These are phyloP conservation scores for Cryptophagus acutangulus DNA, from an alignment of 2,888 invertebrate genomes.

Conservation along the genomic window DNA sequence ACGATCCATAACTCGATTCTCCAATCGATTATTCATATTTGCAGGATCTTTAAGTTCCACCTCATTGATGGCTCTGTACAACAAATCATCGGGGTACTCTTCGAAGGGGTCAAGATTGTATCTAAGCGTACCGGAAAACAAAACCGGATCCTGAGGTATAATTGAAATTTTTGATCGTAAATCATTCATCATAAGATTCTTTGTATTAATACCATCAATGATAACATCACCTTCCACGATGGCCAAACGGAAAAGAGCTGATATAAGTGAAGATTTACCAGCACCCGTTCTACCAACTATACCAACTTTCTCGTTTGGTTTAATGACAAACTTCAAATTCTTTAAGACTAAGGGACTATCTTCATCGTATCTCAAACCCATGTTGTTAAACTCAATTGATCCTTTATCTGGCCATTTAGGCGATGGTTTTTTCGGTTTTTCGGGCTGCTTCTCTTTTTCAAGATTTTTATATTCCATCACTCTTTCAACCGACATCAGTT, in stretches of 20 bases:
- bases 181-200: conserved; percentile 54
- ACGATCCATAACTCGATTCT: conserved; percentile 68
- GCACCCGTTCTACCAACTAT: conserved; percentile 83
- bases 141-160: conserved; percentile 63
- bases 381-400: conserved; percentile 56
- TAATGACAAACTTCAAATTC: conserved; percentile 62
- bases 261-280: conserved; percentile 74
- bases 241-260: conserved; percentile 72
- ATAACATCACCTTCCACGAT: conserved; percentile 64
- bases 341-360: conserved; percentile 65
- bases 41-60: conserved; percentile 70
- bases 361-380: conserved; percentile 62
- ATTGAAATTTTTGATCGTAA: conserved; percentile 54
- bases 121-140: conserved; percentile 68
- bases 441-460: conserved; percentile 56
- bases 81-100: conserved; percentile 60
- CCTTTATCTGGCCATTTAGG: conserved; percentile 67
- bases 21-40: conserved; percentile 56
- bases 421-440: conserved; percentile 52
- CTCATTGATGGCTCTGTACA: conserved; percentile 70
- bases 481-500: conserved; percentile 77
- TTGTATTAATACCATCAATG: conserved; percentile 65
- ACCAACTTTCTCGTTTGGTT: conserved; percentile 68
- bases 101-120: conserved; percentile 73
- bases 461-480: conserved; percentile 75